Percentiles rank a stretch among this genome's conserved stretches.
Conservation (phyloP, 2,888 invertebrate species). For the Odontomyia ornata region DNA sequence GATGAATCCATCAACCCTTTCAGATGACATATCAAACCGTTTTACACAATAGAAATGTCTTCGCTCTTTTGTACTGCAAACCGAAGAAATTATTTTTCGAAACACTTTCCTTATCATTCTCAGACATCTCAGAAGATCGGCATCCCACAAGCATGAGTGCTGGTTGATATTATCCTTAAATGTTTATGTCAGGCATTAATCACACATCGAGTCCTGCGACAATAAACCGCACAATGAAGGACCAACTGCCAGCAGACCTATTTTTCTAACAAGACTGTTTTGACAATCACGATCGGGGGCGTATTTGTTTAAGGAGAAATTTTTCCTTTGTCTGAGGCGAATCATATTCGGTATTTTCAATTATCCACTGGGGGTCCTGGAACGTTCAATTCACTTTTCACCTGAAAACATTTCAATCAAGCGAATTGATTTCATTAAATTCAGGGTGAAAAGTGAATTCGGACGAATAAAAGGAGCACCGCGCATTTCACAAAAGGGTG, state of each 20-base stretch:
- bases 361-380: conserved; percentile 36
- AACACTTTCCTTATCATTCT: conserved; percentile 23
- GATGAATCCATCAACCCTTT: conserved; percentile 40
- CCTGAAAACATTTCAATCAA: conserved; percentile 41
- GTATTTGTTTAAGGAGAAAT: conserved; percentile 41
- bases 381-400: conserved; percentile 39
- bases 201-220: conserved; percentile 38
- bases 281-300: conserved; percentile 34
- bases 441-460: conserved; percentile 36
- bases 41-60: conserved; percentile 36
- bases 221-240: conserved; percentile 41
- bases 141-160: conserved; percentile 25
- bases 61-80: conserved; percentile 16
- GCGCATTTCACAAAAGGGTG: conserved; percentile 18
- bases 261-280: conserved; percentile 39
- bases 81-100: conserved; percentile 12
- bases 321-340: conserved; percentile 10
- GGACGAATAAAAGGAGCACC: conserved; percentile 17
- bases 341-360: background rate
- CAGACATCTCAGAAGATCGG: conserved; percentile 38
- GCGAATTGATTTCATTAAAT: conserved; percentile 19
- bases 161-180: conserved; percentile 43
- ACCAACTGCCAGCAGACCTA: conserved; percentile 37
- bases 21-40: conserved; percentile 22
- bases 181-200: conserved; percentile 43